Conservation (phyloP, 92 coral and sea anemone genomes). For the Diadumene lineata region DNA sequence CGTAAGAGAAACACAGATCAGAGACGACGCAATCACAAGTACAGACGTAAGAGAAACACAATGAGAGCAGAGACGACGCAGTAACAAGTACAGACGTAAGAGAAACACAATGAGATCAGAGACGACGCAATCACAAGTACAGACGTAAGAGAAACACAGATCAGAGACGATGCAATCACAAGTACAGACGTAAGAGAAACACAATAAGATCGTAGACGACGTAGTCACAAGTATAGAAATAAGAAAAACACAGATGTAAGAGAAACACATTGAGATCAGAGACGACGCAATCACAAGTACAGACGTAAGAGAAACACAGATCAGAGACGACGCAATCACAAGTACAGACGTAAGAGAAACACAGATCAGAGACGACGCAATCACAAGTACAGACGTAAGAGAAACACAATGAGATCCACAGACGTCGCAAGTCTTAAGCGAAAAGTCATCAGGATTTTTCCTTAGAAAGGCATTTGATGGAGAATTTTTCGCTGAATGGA, state of each 20-base stretch:
- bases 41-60: neutral
- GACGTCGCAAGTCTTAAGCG: neutral
- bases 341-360: neutral
- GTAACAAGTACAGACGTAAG: neutral
- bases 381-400: neutral
- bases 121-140: neutral
- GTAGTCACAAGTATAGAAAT: neutral
- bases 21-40: neutral
- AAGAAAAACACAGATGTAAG: neutral
- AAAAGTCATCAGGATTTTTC: too few species aligned
- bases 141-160: neutral
- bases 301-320: neutral
- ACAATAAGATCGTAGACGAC: neutral
- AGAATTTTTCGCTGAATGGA: too few species aligned
- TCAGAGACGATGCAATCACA: too few species aligned
- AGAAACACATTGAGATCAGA: neutral
- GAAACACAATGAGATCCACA: neutral
- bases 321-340: neutral
- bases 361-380: too few species aligned
- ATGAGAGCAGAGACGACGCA: neutral
- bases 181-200: neutral
- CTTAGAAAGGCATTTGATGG: too few species aligned
- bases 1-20: neutral
- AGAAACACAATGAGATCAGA: too few species aligned
- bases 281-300: neutral